Percentiles rank a stretch among this genome's conserved stretches.
phyloP scores from a whole-genome alignment of 2,888 invertebrate genomes.

The Torymus tubicola region DNA sequence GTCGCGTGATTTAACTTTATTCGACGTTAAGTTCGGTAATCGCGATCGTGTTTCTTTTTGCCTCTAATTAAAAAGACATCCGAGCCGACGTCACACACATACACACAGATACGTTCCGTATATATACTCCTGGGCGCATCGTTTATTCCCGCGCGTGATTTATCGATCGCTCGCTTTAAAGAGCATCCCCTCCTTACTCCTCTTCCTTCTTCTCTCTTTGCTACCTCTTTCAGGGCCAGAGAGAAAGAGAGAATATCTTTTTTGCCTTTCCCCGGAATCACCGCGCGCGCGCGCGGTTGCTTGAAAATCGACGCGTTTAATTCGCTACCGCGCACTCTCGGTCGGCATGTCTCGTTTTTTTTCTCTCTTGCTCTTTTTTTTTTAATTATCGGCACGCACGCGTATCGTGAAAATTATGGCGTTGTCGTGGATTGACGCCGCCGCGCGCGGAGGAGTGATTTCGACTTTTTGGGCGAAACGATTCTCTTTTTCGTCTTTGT shows the following conservation, averaged over 20 bases:
- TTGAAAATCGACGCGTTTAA: constrained; percentile 51
- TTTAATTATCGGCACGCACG: not conserved
- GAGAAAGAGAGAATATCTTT: not conserved
- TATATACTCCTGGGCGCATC: not conserved
- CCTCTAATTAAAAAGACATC: constrained; percentile 57
- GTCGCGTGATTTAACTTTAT: constrained; percentile 56
- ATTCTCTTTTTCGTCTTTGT: not conserved
- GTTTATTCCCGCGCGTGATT: constrained; percentile 39
- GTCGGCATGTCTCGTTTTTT: not conserved
- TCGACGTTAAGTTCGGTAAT: constrained; percentile 59
- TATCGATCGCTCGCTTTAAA: constrained; percentile 43
- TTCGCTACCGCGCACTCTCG: constrained; percentile 19
- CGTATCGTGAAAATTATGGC: constrained; percentile 24
- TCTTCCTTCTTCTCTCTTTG: not conserved
- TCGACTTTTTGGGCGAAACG: not conserved
- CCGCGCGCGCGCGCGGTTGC: constrained; percentile 14
- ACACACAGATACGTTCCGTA: too few species aligned
- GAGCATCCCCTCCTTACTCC: constrained; percentile 4
- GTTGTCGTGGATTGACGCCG: constrained; percentile 30
- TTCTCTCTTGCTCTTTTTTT: not conserved
- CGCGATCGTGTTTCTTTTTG: constrained; percentile 55
- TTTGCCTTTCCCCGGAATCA: constrained; percentile 12
- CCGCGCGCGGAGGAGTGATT: too few species aligned
- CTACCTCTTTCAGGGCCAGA: not conserved
- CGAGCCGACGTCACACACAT: constrained; percentile 50